These are phyloP conservation scores for Antheraea yamamai DNA, from an alignment of 2,888 invertebrate genomes.

Conservation along the genomic window DNA sequence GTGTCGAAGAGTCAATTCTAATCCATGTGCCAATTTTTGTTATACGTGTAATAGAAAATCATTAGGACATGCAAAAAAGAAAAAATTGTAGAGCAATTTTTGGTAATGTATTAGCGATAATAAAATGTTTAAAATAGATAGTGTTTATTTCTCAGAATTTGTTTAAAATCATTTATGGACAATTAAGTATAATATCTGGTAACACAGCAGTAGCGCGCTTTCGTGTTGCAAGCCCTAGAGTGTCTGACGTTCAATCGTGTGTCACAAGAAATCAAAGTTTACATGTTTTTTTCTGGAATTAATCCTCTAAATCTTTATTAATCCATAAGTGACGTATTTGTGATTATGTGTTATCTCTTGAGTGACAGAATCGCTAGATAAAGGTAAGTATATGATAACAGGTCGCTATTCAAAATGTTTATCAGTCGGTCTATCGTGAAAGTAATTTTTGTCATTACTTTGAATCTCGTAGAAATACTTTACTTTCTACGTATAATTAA, in stretches of 20 bases:
- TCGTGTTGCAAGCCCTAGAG: slow-evolving; percentile 41
- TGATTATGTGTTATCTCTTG: slow-evolving; percentile 76
- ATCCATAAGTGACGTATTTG: slow-evolving; percentile 59
- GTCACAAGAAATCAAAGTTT: slow-evolving; percentile 70
- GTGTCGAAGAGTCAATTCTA: slow-evolving; percentile 34
- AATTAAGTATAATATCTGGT: slow-evolving; percentile 39
- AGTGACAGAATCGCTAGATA: slow-evolving; percentile 69
- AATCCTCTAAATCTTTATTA: slow-evolving; percentile 49
- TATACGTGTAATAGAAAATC: slow-evolving; percentile 32
- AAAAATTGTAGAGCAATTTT: background rate
- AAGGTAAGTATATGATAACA: slow-evolving; percentile 63
- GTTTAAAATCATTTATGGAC: slow-evolving; percentile 24
- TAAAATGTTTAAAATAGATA: background rate
- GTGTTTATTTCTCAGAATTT: slow-evolving; percentile 23
- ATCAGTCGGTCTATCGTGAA: slow-evolving; percentile 48
- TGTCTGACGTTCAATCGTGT: slow-evolving; percentile 53
- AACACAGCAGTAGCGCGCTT: slow-evolving; percentile 70
- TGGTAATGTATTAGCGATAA: background rate
- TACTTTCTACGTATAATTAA: background rate
- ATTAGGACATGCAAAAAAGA: slow-evolving; percentile 31
- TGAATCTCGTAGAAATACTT: background rate
- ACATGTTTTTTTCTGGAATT: slow-evolving; percentile 63
- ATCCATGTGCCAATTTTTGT: slow-evolving; percentile 47
- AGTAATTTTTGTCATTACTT: slow-evolving; percentile 11
- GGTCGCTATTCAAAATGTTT: slow-evolving; percentile 45